Base-by-base conservation (phyloP, 2,888 invertebrate genomes). In the Lasioglossum calceatum region DNA sequence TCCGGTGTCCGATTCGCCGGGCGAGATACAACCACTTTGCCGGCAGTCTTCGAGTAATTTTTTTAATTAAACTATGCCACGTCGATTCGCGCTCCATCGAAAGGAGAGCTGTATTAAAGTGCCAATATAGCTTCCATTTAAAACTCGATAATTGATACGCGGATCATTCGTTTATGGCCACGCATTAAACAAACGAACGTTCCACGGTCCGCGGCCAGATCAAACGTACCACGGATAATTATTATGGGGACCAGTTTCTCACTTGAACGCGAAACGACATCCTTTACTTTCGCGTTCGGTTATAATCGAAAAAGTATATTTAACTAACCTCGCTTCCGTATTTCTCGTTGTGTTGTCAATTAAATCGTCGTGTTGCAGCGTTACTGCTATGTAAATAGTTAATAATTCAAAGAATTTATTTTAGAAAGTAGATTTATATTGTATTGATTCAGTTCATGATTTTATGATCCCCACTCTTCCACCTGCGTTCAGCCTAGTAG, bases 51-150 rank as follows among this genome's bases (percentile, higher is more conserved):
- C 36, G 19, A 10, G 2, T 78, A 12, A 54, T 39, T 77, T 27
- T 32, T 50, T 77, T 50, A 71, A 71, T 71, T 71, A 71, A 71
- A 71, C 23, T 42, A 71, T 14, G 42, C 39, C 10, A 32, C 67
- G 36, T 19, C 4, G 32, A 67, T 67, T 19, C 67, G 36, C 16
- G 36, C 36, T 67, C 16, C 36, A 67, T 19, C 36, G 7, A 36
- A 23, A 32, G 36, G 16, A 67, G 19, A 67, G 5, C 19, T 19
- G 19, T 32, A 67, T 67, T 36, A 8, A 14, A 27, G 32, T 12
- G 16, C 2, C 64, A 14, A 32, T 16, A 32, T 7, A 7, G 16
- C 4, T 64, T 64, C 27, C 10, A 64, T 32, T 64, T 16, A 12
- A 64, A 64, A 32, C 16, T 64, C 64, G 32, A 64, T 64, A 16